These are phyloP conservation scores for Chrysolina oricalcia DNA, from an alignment of 2,888 invertebrate species.

Conservation along the genomic window DNA sequence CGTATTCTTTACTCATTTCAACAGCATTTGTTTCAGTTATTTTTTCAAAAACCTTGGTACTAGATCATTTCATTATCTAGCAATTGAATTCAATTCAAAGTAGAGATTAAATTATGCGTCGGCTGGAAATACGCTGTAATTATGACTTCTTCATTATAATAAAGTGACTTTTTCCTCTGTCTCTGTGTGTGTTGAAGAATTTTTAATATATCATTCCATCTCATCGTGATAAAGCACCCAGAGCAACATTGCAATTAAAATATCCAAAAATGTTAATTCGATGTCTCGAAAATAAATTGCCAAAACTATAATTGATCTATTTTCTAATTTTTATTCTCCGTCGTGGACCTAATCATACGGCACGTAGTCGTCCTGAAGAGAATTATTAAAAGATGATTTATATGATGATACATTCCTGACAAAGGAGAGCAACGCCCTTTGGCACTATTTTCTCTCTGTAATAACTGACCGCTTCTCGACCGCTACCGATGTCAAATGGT, in stretches of 20 bases:
- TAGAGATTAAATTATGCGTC: no score
- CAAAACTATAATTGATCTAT: conserved; percentile 27
- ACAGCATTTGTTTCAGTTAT: no score
- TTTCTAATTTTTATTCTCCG: neutral
- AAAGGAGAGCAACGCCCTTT: conserved; percentile 56
- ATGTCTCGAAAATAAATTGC: conserved; percentile 14
- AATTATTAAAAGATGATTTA: conserved; percentile 55
- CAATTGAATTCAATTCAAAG: no score
- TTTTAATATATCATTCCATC: no score
- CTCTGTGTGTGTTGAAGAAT: no score
- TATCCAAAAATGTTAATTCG: conserved; percentile 11
- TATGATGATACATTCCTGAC: conserved; percentile 55
- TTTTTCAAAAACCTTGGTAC: no score
- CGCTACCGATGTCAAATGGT: conserved; percentile 57
- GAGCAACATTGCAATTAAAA: neutral
- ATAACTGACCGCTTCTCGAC: conserved; percentile 51
- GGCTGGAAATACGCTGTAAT: no score
- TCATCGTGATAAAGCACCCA: neutral
- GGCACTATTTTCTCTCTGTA: conserved; percentile 55
- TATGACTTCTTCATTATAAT: no score
- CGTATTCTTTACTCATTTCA: no score
- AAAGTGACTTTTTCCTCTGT: no score
- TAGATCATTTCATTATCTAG: no score
- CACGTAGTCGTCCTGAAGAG: conserved; percentile 42
- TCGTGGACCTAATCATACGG: conserved; percentile 23